phyloP scores from a whole-genome alignment of 2,797 vertebrate genomes.

The Muscicapa comitata region DNA sequence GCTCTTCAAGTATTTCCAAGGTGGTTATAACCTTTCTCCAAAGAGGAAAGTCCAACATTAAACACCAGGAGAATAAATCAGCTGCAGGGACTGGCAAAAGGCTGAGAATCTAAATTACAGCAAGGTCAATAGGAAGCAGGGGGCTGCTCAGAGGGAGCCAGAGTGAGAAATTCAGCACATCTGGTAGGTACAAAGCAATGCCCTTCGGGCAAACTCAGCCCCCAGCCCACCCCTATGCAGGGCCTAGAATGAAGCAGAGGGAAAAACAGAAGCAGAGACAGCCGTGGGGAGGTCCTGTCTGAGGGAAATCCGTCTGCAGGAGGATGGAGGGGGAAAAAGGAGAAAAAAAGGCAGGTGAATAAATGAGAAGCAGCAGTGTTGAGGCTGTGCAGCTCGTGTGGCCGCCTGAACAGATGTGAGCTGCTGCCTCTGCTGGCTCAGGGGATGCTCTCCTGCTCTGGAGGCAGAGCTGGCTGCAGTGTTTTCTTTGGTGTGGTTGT shows the following conservation, averaged over 20 bases:
- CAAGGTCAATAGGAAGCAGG: slow-evolving; percentile 59
- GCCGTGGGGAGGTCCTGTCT: background rate
- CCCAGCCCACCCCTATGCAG: background rate
- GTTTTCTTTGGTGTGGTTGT: background rate
- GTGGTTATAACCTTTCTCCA: slow-evolving; percentile 40
- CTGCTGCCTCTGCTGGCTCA: background rate
- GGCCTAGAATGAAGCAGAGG: background rate
- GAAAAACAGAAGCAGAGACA: fast-evolving
- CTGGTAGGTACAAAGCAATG: slow-evolving; percentile 56
- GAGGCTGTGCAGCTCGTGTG: background rate
- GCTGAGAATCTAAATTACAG: slow-evolving; percentile 41
- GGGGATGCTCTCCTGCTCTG: background rate
- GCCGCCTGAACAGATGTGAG: background rate
- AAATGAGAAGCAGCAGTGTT: slow-evolving; percentile 10
- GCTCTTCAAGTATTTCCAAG: slow-evolving; percentile 44
- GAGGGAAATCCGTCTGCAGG: background rate
- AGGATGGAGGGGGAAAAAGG: background rate
- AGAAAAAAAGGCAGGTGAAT: slow-evolving; percentile 7
- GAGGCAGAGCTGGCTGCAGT: background rate
- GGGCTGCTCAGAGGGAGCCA: slow-evolving; percentile 37
- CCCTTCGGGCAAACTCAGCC: slow-evolving; percentile 13
- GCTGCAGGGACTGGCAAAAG: slow-evolving; percentile 43
- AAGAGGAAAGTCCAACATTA: slow-evolving; percentile 32
- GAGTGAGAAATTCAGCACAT: slow-evolving; percentile 58
- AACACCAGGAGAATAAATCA: slow-evolving; percentile 53